A percentile compares a stretch with the other conserved stretches of the same genome.
phyloP scores from a whole-genome alignment of 2,888 invertebrate species.

The Operophtera brumata region DNA sequence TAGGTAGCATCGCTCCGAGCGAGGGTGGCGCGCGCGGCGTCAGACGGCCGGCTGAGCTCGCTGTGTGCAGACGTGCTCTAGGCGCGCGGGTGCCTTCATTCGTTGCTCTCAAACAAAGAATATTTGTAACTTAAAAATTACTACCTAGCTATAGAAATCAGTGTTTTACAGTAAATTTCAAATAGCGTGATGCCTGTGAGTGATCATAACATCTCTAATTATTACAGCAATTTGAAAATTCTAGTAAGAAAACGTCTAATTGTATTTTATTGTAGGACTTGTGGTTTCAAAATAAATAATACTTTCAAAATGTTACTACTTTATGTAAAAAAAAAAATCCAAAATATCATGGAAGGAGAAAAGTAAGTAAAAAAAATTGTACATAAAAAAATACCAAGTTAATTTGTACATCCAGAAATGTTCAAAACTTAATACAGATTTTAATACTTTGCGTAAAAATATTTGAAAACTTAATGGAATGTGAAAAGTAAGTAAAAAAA shows the following conservation, averaged over 20 bases:
- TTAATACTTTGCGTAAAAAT: too few relatives aligned
- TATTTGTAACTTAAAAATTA: not conserved
- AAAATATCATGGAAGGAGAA: constrained; percentile 7
- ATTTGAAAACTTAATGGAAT: too few relatives aligned
- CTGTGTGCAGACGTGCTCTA: constrained; percentile 18
- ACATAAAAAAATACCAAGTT: not conserved
- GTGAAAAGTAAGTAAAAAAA: too few relatives aligned
- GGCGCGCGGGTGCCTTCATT: constrained; percentile 7
- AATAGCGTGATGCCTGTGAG: constrained; percentile 16
- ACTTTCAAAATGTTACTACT: not conserved
- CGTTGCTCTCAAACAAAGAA: constrained; percentile 23
- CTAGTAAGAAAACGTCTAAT: not conserved
- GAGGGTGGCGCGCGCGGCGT: constrained; percentile 11
- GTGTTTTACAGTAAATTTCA: constrained; percentile 1
- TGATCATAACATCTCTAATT: not conserved
- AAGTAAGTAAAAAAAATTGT: constrained; percentile 10
- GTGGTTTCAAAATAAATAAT: not conserved
- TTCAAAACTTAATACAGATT: too few relatives aligned
- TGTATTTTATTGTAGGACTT: not conserved
- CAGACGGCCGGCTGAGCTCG: constrained; percentile 16
- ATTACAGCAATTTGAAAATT: not conserved
- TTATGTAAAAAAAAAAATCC: not conserved
- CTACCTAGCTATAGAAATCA: not conserved
- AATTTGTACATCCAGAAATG: too few relatives aligned
- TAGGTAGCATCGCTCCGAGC: constrained; percentile 2